Evolutionary conservation across 2,888 invertebrate species (phyloP).

Genomic region (Sesamia inferens): DNA sequence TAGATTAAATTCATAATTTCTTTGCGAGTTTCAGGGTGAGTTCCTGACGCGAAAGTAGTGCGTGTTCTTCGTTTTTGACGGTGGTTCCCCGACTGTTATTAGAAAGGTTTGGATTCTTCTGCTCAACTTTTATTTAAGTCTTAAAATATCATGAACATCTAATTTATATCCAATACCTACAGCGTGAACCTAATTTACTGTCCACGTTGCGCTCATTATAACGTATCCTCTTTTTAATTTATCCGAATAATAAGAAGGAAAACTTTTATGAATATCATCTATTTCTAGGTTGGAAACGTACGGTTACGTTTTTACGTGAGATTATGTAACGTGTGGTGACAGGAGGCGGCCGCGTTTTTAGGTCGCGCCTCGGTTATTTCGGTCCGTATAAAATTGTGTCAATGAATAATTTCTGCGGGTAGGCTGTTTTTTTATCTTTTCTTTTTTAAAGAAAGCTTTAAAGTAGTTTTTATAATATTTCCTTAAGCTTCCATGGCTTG

Average conservation of each 20-base stretch:
- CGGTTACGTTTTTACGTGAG: slow-evolving; percentile 30
- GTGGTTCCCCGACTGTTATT: neutral
- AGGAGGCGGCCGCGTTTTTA: slow-evolving; percentile 37
- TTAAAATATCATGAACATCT: neutral
- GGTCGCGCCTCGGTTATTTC: slow-evolving; percentile 41
- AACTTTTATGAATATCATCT: slow-evolving; percentile 31
- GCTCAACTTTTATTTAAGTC: neutral
- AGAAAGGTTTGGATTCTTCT: neutral
- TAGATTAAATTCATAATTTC: too few species aligned
- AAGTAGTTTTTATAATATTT: neutral
- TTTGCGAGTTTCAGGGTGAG: too few species aligned
- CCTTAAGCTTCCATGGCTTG: neutral
- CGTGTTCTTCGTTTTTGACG: neutral
- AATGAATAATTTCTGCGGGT: slow-evolving; percentile 33
- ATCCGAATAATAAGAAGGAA: slow-evolving; percentile 1
- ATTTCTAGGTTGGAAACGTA: slow-evolving; percentile 29
- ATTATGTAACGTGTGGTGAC: slow-evolving; percentile 30
- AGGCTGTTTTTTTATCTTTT: neutral
- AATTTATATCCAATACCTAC: slow-evolving; percentile 6
- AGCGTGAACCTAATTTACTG: neutral
- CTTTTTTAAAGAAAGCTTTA: neutral
- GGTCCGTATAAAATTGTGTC: slow-evolving; percentile 41
- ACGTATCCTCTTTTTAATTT: slow-evolving; percentile 12
- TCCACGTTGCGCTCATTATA: slow-evolving; percentile 2
- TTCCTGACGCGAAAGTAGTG: neutral